Conservation (phyloP, 1,140 invertebrate genomes). For the Drosophila takahashii region DNA sequence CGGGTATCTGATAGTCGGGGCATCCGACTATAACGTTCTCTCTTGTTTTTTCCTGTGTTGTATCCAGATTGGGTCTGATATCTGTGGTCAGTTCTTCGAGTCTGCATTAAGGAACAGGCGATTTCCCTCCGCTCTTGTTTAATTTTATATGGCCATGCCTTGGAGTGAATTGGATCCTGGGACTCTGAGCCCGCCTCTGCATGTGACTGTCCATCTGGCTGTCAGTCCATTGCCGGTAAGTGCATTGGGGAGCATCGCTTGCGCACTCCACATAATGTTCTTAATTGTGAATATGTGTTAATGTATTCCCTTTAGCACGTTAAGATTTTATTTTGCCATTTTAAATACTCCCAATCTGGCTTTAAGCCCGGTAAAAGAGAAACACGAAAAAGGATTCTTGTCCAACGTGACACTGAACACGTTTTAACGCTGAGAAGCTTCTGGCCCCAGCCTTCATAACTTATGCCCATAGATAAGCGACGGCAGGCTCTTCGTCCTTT, state of each 20-base stretch:
- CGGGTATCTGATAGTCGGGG: too few species aligned
- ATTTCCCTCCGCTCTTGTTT: conserved; percentile 39
- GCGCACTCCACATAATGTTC: conserved; percentile 34
- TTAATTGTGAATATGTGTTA: conserved; percentile 83
- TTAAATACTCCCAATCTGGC: conserved; percentile 60
- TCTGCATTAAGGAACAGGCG: conserved; percentile 47
- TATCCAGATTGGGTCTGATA: conserved; percentile 6
- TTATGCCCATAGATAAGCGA: conserved; percentile 83
- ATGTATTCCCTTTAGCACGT: conserved; percentile 78
- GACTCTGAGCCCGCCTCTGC: neutral
- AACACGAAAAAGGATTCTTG: conserved; percentile 6
- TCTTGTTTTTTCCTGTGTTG: conserved; percentile 10
- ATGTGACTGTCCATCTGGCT: conserved; percentile 18
- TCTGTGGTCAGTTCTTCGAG: conserved; percentile 60
- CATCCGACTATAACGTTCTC: too few species aligned
- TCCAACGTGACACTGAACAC: conserved; percentile 75
- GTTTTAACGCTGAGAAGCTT: conserved; percentile 65
- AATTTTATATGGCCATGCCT: conserved; percentile 41
- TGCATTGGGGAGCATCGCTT: conserved; percentile 60
- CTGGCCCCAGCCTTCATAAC: conserved; percentile 63
- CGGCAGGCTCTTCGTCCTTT: conserved; percentile 19
- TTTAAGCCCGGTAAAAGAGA: conserved; percentile 7
- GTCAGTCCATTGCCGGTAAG: conserved; percentile 41
- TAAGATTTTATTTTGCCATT: conserved; percentile 75
- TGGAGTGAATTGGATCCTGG: conserved; percentile 16